Percentiles rank a stretch among this genome's conserved stretches.
Evolutionary conservation across 2,888 invertebrate species (phyloP).

Genomic region (Melanostoma scalare): DNA sequence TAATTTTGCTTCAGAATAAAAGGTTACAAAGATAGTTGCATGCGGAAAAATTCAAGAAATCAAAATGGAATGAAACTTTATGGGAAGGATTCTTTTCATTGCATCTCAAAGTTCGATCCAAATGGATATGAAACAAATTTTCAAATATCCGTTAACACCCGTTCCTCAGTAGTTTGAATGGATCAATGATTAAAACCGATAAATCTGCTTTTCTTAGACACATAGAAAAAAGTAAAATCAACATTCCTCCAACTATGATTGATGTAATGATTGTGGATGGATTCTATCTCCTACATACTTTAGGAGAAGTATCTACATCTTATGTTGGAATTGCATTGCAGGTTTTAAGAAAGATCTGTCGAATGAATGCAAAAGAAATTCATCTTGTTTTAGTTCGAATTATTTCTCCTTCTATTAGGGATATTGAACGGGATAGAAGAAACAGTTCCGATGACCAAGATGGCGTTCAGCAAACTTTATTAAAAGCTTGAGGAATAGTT

Average conservation of each 20-base stretch:
- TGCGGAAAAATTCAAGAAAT: not conserved
- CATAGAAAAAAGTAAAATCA: not conserved
- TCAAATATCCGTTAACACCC: slow-evolving; percentile 15
- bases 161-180: not conserved
- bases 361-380: too few relatives aligned
- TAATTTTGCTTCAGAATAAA: not conserved
- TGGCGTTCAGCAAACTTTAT: too few relatives aligned
- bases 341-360: too few relatives aligned
- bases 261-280: slow-evolving; percentile 14
- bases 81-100: slow-evolving; percentile 5
- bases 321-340: too few relatives aligned
- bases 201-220: not conserved
- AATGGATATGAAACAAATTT: slow-evolving; percentile 1
- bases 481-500: too few relatives aligned
- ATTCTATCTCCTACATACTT: not conserved
- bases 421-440: slow-evolving; percentile 19
- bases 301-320: too few relatives aligned
- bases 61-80: too few relatives aligned
- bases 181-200: slow-evolving; percentile 11
- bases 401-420: slow-evolving; percentile 2
- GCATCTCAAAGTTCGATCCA: too few relatives aligned
- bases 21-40: not conserved
- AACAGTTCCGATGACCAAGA: not conserved
- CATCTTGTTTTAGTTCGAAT: too few relatives aligned
- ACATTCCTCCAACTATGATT: not conserved